Evolutionary conservation across 2,113 vertebrate species (phyloP).

Genomic region (Vanacampus margaritifer): DNA sequence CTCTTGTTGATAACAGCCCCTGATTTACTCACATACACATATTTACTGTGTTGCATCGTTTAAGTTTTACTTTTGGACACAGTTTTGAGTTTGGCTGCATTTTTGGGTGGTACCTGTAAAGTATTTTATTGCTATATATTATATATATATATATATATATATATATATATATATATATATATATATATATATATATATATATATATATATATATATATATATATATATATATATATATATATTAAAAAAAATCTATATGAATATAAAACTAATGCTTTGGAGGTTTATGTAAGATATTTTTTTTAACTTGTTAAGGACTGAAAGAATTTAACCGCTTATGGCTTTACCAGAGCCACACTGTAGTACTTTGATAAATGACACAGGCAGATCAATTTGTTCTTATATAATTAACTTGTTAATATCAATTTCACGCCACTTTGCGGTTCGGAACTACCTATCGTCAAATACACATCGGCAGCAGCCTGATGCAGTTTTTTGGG

Average conservation of each 20-base stretch:
- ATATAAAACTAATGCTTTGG: conserved; percentile 57
- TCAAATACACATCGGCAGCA: not conserved
- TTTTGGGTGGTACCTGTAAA: conserved; percentile 92
- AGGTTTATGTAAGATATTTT: conserved; percentile 44
- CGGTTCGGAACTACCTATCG: not conserved
- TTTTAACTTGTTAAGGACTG: conserved; percentile 34
- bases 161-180: too few species aligned
- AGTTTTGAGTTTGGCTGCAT: conserved; percentile 85
- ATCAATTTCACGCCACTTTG: conserved; percentile 10
- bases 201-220: too few species aligned
- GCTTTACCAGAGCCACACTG: conserved; percentile 39
- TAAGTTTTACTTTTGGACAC: conserved; percentile 82
- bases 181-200: too few species aligned
- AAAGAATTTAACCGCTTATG: conserved; percentile 39
- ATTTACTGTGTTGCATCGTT: conserved; percentile 66
- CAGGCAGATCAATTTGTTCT: conserved; percentile 6
- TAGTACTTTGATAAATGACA: conserved; percentile 23
- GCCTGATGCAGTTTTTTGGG: not conserved
- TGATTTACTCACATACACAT: conserved; percentile 81
- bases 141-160: conserved; percentile 49
- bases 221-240: too few species aligned
- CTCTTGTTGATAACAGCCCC: conserved; percentile 88
- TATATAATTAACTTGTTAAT: not conserved
- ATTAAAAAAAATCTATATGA: conserved; percentile 52
- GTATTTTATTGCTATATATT: conserved; percentile 76